Base-by-base conservation (phyloP, 2,888 invertebrate genomes). In the Agrilus cyanescens region DNA sequence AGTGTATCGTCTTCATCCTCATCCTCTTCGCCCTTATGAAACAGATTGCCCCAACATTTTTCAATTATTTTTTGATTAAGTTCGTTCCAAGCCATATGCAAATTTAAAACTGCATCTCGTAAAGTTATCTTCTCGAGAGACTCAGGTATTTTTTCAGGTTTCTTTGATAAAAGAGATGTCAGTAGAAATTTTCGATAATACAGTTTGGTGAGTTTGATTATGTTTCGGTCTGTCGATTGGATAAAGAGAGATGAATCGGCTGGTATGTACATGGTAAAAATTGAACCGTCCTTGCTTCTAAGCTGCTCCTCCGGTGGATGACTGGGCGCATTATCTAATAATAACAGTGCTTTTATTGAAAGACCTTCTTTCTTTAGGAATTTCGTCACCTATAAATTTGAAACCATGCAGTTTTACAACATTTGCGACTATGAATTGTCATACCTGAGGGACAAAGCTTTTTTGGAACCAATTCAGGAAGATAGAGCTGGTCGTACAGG, bases 181-280 rank as follows among this genome's bases (percentile, higher is more conserved):
- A 47, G 38, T n/a, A 47, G 34, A 34, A 16, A 39, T 34, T 45
- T 42, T 15, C 40, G 25, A 36, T 47, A 44, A 18, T 30, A 43
- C 16, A 47, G 16, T 30, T 47, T 47, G 12, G 39, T 44, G n/a
- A 47, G 16, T 14, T 40, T 29, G 31, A 47, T 41, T 14, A 12
- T 43, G 36, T 40, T 47, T 34, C 41, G 47, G 18, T 46, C 45
- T 38, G 43, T 40, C n/a, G 46, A 41, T 16, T 46, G 45, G 6
- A 42, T 47, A 8, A 48, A 37, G 20, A 39, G 47, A 20, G 46
- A 46, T 14, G 43, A 40, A 36, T 47, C 45, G 12, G 45, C 43
- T 32, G 41, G 46, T 32, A 46, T 31, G 13, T 34, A 46, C 25
- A 44, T 31, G 8, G 38, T 40, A 34, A 34, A 20, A 14, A 47